A percentile compares a stretch with the other conserved stretches of the same genome.
phyloP scores from a whole-genome alignment of 1,140 invertebrate genomes.

The Phortica variegata region DNA sequence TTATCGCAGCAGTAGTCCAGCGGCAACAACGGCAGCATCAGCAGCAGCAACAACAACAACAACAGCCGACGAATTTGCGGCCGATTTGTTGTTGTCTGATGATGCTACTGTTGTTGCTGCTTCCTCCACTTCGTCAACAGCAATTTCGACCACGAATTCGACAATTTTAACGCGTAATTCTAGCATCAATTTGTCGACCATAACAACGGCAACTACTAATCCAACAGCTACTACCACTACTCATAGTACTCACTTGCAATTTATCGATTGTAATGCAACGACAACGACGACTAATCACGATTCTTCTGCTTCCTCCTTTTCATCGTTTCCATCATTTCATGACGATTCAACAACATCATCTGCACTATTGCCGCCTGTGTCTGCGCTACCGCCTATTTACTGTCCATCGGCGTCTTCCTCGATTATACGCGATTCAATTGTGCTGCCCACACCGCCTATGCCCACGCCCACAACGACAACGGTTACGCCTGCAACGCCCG shows the following conservation, averaged over 20 bases:
- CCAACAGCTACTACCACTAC: conserved; percentile 30
- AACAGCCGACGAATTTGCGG: conserved; percentile 20
- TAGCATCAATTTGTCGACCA: conserved; percentile 27
- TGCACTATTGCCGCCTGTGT: conserved; percentile 15
- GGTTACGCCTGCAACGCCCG: conserved; percentile 48
- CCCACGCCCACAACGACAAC: conserved; percentile 26
- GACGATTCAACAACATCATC: conserved; percentile 32
- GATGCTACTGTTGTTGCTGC: too few species aligned
- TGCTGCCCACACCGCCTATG: conserved; percentile 20
- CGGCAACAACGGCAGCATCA: conserved; percentile 19
- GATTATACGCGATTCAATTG: conserved; percentile 33
- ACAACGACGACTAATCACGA: conserved; percentile 55
- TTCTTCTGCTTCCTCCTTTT: conserved; percentile 57
- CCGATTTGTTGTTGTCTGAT: too few species aligned
- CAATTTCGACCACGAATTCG: conserved; percentile 30
- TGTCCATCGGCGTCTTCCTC: conserved; percentile 43
- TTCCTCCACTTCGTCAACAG: conserved; percentile 2
- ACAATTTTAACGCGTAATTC: conserved; percentile 26
- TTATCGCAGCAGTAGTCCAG: conserved; percentile 19
- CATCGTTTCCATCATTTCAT: conserved; percentile 55
- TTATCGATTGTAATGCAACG: conserved; percentile 34
- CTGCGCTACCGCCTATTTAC: conserved; percentile 40
- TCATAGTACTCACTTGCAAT: conserved; percentile 38
- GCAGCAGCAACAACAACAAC: conserved; percentile 17
- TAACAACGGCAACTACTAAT: conserved; percentile 25